Base-by-base conservation (phyloP, 2,797 vertebrate species). In the Pseudomugil gertrudae region DNA sequence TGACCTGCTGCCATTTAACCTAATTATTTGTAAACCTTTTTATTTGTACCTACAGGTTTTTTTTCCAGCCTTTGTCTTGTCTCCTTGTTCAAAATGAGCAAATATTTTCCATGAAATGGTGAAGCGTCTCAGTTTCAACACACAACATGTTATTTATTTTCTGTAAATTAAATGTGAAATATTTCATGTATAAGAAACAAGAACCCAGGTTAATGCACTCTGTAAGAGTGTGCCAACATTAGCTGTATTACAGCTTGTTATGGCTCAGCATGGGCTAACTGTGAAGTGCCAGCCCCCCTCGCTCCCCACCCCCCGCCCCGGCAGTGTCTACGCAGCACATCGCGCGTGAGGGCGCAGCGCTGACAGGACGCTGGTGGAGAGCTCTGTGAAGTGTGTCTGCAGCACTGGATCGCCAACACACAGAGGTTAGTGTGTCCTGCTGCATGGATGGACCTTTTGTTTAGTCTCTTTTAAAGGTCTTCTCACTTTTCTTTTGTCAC, bases 331-430 rank as follows among this genome's bases (percentile, higher is more conserved):
- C 85, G 81, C 84, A 86, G 86, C 75, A 23, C 52, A 15, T 26
- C 26, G 60, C 75, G 72, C 70, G 26, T 69, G 80, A 64, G 66
- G 38, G 75, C 63, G 84, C 57, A 52, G 65, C 75, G 80, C 81
- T 74, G 78, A 81, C 83, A 54, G 83, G 70, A 80, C 80, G 40
- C 68, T 62, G 74, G 45, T 54, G 64, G 69, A 52, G 69, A 53
- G 73, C 76, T 60, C 81, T 73, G 85, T 83, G 71, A 63, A 84
- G 84, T 72, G 85, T 58, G 82, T 76, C 72, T 57, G 80, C 84
- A 65, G 72, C 82, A 72, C 90, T 92, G 92, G 91, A 91, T 85
- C 57, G 65, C 70, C 88, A 79, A 8, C 85, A 63, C 66, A 32
- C 52, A 45, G 57, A 87, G 89, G 92, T 93, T 69, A 77, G 80